Evolutionary conservation across 2,113 vertebrate genomes (phyloP), one percentile per base, ranked within the genome.

Genomic region (Micromys minutus): DNA sequence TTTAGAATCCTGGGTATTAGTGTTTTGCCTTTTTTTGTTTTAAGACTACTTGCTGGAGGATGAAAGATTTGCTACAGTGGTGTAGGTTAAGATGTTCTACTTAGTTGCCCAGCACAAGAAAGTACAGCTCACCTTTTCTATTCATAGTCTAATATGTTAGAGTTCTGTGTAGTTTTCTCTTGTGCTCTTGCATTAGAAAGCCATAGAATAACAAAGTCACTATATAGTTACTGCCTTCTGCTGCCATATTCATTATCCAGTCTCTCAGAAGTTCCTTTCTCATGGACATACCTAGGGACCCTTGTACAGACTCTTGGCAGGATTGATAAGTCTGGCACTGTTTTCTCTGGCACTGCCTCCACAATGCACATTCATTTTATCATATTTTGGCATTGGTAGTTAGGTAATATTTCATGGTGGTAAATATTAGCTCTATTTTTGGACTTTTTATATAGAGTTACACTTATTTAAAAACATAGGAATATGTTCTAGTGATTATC

Each of bases 401-500:
- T 98, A 97, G 97, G 95, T 97, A 97, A 97, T 96, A 67, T 87
- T 92, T 97, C 97, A 96, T 95, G 92, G 95, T 97, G 97, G 97
- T 96, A 97, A 98, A 94, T 87, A 69, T 89, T 92, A 97, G 97
- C 97, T 98, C 97, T 98, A 36, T 98, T 98, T 96, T 95, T 97
- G 93, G 93, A 96, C 95, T 97, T 97, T 61, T 0, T 94, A 65
- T n/a, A n/a, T 97, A 97, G 95, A n/a, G n/a, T 95, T 98, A 79
- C 97, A 97, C 22, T 97, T 95, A 96, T 97, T 98, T 79, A 39
- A 39, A 97, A 98, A 96, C 96, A 89, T 97, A 98, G 97, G 97
- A 98, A 96, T 98, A 97, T 97, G 57, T 96, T 97, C 98, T 98
- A 98, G 98, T 98, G 98, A 98, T 97, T 97, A 97, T 98, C 97